phyloP scores from a whole-genome alignment of 2,888 invertebrate genomes.

The Cephus pulcher region DNA sequence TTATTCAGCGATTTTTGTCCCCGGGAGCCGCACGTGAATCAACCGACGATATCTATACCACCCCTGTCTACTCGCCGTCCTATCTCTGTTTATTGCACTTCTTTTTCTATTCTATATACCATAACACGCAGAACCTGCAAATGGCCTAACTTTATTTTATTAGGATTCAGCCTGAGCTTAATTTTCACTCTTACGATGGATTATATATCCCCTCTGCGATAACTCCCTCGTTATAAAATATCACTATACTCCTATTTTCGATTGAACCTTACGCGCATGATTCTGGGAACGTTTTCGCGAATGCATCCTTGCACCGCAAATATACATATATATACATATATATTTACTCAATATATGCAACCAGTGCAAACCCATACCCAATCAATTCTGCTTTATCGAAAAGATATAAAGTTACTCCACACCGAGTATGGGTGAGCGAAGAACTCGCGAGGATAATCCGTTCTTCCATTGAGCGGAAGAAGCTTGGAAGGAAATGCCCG shows the following conservation, averaged over 20 bases:
- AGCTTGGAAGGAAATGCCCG: background rate
- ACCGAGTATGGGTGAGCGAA: background rate
- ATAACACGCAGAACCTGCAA: background rate
- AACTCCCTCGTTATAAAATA: background rate
- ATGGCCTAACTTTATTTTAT: background rate
- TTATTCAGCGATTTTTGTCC: constrained; percentile 4
- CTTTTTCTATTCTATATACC: background rate
- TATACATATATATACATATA: background rate
- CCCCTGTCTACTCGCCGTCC: background rate
- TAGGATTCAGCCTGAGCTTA: background rate
- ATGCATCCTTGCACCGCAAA: background rate
- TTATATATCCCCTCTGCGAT: background rate
- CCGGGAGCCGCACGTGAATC: background rate
- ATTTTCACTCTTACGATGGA: background rate
- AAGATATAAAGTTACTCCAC: background rate
- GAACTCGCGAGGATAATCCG: background rate
- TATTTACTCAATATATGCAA: background rate
- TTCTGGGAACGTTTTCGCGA: background rate
- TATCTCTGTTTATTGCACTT: background rate
- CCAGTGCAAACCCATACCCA: background rate
- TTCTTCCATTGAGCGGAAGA: background rate
- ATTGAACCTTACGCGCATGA: background rate
- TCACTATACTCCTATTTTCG: background rate
- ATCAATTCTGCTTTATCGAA: background rate
- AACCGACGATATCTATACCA: background rate